Evolutionary conservation across 2,113 vertebrate species (phyloP).

Genomic region (Pterocles burchelli): DNA sequence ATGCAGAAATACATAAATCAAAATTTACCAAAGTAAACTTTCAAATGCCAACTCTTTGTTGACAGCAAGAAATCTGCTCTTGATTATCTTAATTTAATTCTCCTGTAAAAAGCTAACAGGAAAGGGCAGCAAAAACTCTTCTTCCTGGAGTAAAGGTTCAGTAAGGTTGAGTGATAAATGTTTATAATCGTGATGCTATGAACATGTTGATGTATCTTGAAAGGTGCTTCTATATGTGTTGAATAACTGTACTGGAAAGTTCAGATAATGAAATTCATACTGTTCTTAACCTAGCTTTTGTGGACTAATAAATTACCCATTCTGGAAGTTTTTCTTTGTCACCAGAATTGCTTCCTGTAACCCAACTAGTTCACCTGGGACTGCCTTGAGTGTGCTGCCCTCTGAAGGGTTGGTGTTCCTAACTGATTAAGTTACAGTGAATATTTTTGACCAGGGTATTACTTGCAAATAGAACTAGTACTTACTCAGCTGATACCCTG

Average conservation of each 20-base stretch:
- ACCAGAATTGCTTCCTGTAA: not conserved
- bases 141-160: not conserved
- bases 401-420: not conserved
- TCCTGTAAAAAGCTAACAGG: not conserved
- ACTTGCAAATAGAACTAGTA: not conserved
- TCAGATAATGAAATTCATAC: not conserved
- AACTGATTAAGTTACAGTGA: not conserved
- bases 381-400: not conserved
- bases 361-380: not conserved
- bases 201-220: not conserved
- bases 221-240: not conserved
- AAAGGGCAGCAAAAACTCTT: not conserved
- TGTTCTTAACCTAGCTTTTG: not conserved
- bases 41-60: not conserved
- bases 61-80: not conserved
- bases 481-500: not conserved
- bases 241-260: not conserved
- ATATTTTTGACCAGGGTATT: not conserved
- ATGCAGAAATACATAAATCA: not conserved
- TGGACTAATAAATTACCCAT: not conserved
- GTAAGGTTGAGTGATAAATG: not conserved
- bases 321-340: not conserved
- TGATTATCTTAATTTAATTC: not conserved
- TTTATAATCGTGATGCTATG: not conserved
- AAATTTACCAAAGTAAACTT: not conserved